Evolutionary conservation across 2,888 invertebrate genomes (phyloP).

Genomic region (Chloroclystis v-ata): DNA sequence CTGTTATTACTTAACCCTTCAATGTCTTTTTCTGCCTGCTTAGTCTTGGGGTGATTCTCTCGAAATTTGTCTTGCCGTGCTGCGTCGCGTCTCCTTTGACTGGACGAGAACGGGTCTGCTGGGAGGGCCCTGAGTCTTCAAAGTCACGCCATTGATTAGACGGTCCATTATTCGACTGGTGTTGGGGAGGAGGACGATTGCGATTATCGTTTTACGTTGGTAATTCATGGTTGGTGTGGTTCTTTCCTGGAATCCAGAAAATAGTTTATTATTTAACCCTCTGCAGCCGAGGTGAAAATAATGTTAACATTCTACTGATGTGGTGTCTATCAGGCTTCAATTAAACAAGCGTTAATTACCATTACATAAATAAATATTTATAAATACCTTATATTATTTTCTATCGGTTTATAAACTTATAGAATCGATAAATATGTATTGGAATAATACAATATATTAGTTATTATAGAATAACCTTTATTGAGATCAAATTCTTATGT

Average conservation of each 20-base stretch:
- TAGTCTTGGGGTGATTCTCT: neutral
- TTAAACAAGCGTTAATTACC: neutral
- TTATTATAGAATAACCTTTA: neutral
- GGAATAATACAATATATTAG: neutral
- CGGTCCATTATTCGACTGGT: too few species aligned
- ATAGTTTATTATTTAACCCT: too few species aligned
- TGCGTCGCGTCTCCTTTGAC: neutral
- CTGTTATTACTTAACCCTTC: too few species aligned
- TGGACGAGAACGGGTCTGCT: too few species aligned
- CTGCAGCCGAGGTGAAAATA: conserved; percentile 1
- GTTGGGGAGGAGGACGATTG: too few species aligned
- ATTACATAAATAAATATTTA: neutral
- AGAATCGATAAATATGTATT: neutral
- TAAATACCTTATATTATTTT: neutral
- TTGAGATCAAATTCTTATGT: neutral
- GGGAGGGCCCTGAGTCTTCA: too few species aligned
- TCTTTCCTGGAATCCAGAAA: too few species aligned
- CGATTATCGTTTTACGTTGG: too few species aligned
- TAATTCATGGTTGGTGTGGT: too few species aligned
- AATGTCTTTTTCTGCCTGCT: neutral
- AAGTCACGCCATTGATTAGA: too few species aligned
- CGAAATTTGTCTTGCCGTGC: neutral
- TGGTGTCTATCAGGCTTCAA: neutral
- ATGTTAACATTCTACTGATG: neutral
- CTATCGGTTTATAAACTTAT: neutral